Base-by-base conservation (phyloP, 2,888 invertebrate genomes). In the Kryphioiulus occultus region DNA sequence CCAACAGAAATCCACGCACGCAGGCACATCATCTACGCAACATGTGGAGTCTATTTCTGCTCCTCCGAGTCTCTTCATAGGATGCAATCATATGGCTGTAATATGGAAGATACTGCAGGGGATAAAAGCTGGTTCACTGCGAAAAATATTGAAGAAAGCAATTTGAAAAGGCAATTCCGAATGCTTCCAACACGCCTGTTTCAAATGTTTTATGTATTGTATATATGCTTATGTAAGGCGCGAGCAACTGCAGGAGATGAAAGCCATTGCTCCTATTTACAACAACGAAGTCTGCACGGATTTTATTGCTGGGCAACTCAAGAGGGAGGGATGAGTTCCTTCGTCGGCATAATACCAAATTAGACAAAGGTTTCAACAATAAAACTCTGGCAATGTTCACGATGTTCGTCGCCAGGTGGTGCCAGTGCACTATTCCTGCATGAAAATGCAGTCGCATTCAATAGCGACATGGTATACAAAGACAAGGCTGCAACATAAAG, bases 131-230 rank as follows among this genome's bases (percentile, higher is more conserved):
- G 22, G 59, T 59, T 59, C 59, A 22, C 22, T 5, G 22, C 59
- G 59, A 59, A 59, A 59, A 59, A 59, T 59, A 59, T 59, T 59
- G 59, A 59, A 59, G 59, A 59, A 59, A 59, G 59, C 59, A 59
- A 59, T 59, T 59, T 59, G 59, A 59, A 59, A 59, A 59, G 59
- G 59, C 59, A 59, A 59, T 59, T 59, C 59, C 59, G 59, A 59
- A 59, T 59, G 59, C 59, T 59, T 59, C 59, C 59, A 59, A 59
- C 59, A 59, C 59, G 59, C 59, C 59, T 59, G 59, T 59, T 59
- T 59, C 59, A 59, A 59, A 59, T 59, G 59, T 59, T 59, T 59
- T 59, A 59, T 59, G 59, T 59, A 59, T 59, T 59, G 59, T 59
- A 22, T 59, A 59, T 59, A 59, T 59, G 59, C 59, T 59, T 59